Percentiles rank a stretch among this genome's conserved stretches.
Evolutionary conservation across 2,888 invertebrate genomes (phyloP).

Genomic region (Drosophila neotestacea): DNA sequence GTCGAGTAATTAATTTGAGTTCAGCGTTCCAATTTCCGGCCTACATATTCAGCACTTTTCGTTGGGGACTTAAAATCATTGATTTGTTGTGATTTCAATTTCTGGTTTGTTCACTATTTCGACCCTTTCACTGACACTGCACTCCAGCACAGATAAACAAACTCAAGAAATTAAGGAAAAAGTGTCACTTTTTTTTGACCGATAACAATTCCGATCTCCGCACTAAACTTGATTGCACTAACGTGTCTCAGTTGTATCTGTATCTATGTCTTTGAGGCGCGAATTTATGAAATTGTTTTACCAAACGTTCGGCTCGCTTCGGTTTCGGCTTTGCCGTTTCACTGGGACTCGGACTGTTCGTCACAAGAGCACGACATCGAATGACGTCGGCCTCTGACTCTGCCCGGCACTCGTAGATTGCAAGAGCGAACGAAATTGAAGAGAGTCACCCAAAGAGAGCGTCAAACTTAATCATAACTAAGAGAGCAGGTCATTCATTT

Average conservation of each 20-base stretch:
- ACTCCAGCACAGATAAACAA: constrained; percentile 18
- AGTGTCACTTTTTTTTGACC: constrained; percentile 15
- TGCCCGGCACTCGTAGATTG: constrained; percentile 4
- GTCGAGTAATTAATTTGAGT: constrained; percentile 72
- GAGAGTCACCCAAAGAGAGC: constrained; percentile 17
- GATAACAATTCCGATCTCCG: constrained; percentile 52
- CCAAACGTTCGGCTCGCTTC: constrained; percentile 36
- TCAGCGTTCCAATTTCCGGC: constrained; percentile 65
- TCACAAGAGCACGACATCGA: constrained; percentile 47
- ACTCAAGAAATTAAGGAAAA: constrained; percentile 11
- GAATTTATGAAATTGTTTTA: constrained; percentile 52
- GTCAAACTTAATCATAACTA: background rate
- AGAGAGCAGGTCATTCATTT: constrained; percentile 20
- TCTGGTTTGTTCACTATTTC: constrained; percentile 8
- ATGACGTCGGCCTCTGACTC: constrained; percentile 42
- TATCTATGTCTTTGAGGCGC: constrained; percentile 35
- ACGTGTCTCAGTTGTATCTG: constrained; percentile 39
- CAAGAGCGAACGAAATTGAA: constrained; percentile 16
- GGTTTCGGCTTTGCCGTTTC: constrained; percentile 30
- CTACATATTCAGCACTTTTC: constrained; percentile 68
- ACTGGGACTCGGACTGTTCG: constrained; percentile 45
- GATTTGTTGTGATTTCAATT: constrained; percentile 33
- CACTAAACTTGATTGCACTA: constrained; percentile 39
- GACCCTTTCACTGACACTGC: constrained; percentile 11
- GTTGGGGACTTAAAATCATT: constrained; percentile 21